Evolutionary conservation across 2,113 vertebrate genomes (phyloP), one percentile per base, ranked within the genome.

Genomic region (Podiceps cristatus): DNA sequence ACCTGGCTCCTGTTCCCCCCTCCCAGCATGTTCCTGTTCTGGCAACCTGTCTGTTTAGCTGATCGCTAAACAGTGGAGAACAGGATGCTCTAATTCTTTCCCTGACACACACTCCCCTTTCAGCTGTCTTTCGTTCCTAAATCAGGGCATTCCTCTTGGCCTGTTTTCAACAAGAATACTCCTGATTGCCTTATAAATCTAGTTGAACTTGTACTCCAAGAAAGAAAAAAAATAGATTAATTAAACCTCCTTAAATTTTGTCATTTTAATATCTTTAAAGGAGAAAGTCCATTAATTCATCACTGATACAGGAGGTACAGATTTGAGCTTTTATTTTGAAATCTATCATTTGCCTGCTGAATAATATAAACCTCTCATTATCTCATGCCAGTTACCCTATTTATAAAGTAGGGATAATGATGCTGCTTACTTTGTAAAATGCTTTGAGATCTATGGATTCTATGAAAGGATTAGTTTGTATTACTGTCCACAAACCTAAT

Each of bases 61-160:
- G 55, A 59, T 79, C 1, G 0, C 37, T 1, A 1, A 42, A 42
- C 42, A 42, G 42, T 13, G 20, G 49, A 59, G 29, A 88, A 15
- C 28, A 45, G 33, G 2, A 11, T 33, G 10, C 31, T 83, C 49
- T 35, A 5, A 23, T 45, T 23, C 62, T 73, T 47, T 37, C 40
- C 40, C 19, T 29, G 45, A 47, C 7, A 44, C 3, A 16, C 8
- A 7, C 2, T 31, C 15, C 3, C 5, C 50, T 88, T 86, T 68
- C 67, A 68, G 28, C 19, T 73, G 44, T 23, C 15, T 79, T 74
- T 83, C 64, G 16, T 55, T 92, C 20, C 22, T 60, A 25, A 63
- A 67, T 25, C 35, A 42, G 42, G 42, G 11, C 42, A 42, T 42
- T 42, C 42, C 42, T 42, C 13, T 59, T 63, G 31, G 25, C 19